These are phyloP conservation scores for Lepilemur ruficaudatus DNA, from an alignment of 2,797 vertebrate genomes.

Conservation along the genomic window DNA sequence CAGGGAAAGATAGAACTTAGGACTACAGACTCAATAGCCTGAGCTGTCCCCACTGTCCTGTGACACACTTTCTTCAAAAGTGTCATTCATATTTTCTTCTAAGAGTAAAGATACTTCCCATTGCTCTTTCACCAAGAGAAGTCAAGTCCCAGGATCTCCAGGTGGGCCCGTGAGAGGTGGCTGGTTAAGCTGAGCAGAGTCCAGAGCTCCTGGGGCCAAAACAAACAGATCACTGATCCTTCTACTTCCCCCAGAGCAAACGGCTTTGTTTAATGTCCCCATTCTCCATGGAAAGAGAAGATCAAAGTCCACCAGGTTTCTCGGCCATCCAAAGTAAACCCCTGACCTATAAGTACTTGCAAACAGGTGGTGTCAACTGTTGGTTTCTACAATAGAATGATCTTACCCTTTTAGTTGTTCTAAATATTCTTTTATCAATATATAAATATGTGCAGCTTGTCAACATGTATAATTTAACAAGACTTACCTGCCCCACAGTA, in stretches of 20 bases:
- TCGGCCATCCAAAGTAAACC: conserved; percentile 37
- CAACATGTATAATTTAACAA: not conserved
- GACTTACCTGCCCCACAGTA: not conserved
- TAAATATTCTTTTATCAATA: not conserved
- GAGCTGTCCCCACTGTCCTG: not conserved
- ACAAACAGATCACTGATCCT: conserved; percentile 54
- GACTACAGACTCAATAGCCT: not conserved
- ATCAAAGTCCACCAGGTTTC: conserved; percentile 50
- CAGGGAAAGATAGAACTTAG: not conserved
- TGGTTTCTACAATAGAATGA: not conserved
- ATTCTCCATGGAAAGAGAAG: conserved; percentile 21
- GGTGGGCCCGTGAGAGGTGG: not conserved
- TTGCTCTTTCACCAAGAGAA: conserved; percentile 19
- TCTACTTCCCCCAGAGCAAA: not conserved
- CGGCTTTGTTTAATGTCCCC: conserved; percentile 63
- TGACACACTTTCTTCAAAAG: not conserved
- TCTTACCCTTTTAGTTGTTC: not conserved
- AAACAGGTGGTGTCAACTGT: not conserved
- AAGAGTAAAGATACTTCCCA: not conserved
- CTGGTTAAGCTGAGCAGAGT: conserved; percentile 48
- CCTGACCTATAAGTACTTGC: not conserved
- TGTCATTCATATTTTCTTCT: not conserved
- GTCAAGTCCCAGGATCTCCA: not conserved
- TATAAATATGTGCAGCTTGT: not conserved
- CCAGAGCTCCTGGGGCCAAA: conserved; percentile 26